Conservation (phyloP, 2,888 invertebrate genomes). For the Melieria picta region DNA sequence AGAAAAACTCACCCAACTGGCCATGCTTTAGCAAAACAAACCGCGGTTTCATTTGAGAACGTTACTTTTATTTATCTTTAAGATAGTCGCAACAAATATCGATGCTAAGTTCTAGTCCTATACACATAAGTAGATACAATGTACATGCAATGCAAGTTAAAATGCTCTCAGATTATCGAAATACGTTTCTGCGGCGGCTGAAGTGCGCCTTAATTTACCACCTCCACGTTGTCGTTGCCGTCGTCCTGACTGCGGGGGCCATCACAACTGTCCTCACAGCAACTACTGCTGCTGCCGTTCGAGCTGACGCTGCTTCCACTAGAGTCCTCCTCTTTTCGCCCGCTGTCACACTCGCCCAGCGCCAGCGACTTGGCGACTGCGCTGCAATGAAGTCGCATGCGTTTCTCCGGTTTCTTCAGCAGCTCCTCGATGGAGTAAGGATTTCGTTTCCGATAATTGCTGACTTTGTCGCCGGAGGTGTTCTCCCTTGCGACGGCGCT, state of each 20-base stretch:
- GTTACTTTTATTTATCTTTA: too few species aligned
- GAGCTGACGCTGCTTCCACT: constrained; percentile 36
- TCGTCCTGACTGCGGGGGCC: constrained; percentile 51
- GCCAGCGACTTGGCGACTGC: constrained; percentile 9
- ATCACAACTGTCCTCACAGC: constrained; percentile 44
- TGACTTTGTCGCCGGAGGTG: constrained; percentile 47
- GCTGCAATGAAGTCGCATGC: constrained; percentile 46
- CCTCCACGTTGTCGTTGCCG: constrained; percentile 61
- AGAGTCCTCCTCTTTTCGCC: constrained; percentile 42
- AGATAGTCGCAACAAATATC: too few species aligned
- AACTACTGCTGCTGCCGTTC: constrained; percentile 43
- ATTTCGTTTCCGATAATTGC: constrained; percentile 70
- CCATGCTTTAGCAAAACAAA: too few species aligned
- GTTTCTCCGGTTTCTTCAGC: constrained; percentile 80
- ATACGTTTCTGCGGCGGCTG: too few species aligned
- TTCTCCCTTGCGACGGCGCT: constrained; percentile 47
- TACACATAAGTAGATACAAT: too few species aligned
- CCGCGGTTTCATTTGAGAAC: too few species aligned
- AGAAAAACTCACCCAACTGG: too few species aligned
- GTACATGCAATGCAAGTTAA: too few species aligned
- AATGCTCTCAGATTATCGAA: too few species aligned
- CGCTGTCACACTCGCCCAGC: constrained; percentile 6
- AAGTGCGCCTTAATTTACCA: constrained; percentile 56
- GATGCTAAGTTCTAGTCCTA: too few species aligned
- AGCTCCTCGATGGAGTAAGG: constrained; percentile 90